Conservation (phyloP, 2,888 invertebrate species). For the Drosophila monieri region DNA sequence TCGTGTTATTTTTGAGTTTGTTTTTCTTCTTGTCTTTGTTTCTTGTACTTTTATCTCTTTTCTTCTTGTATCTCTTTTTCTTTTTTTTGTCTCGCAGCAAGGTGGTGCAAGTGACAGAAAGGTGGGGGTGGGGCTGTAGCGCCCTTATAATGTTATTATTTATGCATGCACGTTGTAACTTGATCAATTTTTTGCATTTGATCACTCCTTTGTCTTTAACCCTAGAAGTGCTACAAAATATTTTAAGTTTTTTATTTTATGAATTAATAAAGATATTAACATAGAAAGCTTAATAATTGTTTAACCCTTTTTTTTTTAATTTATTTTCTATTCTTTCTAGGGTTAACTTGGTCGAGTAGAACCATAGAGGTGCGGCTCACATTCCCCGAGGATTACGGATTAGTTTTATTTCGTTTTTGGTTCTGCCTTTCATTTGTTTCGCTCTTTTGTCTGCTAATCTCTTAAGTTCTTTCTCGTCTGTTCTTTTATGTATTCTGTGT, state of each 20-base stretch:
- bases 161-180: slow-evolving; percentile 31
- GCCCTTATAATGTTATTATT: slow-evolving; percentile 1
- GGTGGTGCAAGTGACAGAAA: slow-evolving; percentile 6
- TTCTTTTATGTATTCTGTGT: not conserved
- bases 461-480: slow-evolving; percentile 5
- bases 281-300: too few relatives aligned
- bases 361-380: slow-evolving; percentile 1
- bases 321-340: not conserved
- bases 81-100: slow-evolving; percentile 14
- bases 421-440: not conserved
- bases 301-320: too few relatives aligned
- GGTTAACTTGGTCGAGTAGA: not conserved
- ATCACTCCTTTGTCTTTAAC: slow-evolving; percentile 10
- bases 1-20: slow-evolving; percentile 35
- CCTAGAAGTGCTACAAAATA: not conserved
- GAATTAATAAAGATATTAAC: too few relatives aligned
- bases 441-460: slow-evolving; percentile 30
- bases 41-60: slow-evolving; percentile 1
- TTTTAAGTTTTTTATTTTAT: too few relatives aligned
- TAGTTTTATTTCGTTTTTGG: slow-evolving; percentile 37
- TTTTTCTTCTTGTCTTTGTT: slow-evolving; percentile 16
- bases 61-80: slow-evolving; percentile 1
- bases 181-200: slow-evolving; percentile 18
- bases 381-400: slow-evolving; percentile 18
- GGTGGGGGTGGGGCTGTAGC: not conserved